phyloP scores from a whole-genome alignment of 92 coral and sea anemone genomes.

The Palythoa grandis region DNA sequence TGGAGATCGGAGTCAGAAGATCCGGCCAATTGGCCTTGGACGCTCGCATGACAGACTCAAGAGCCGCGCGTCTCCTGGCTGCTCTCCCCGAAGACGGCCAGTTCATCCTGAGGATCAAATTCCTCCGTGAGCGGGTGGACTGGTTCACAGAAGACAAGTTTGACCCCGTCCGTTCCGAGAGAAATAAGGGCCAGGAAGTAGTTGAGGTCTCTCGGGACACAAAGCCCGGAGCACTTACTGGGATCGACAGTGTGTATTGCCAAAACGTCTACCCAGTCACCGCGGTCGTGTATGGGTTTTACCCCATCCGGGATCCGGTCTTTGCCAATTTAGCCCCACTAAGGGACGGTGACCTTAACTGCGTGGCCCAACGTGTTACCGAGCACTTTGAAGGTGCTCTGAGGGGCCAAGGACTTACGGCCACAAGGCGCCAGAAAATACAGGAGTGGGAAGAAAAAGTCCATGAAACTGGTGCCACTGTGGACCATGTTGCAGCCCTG shows the following conservation, averaged over 20 bases:
- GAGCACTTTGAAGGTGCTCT: constrained; percentile 13
- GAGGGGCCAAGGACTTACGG: constrained; percentile 11
- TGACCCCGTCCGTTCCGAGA: not conserved
- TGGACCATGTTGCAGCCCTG: not conserved
- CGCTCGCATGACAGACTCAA: not conserved
- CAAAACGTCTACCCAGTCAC: not conserved
- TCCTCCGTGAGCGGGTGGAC: not conserved
- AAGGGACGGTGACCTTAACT: constrained; percentile 36
- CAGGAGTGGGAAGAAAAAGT: constrained; percentile 1
- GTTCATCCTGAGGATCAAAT: not conserved
- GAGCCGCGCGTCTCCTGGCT: not conserved
- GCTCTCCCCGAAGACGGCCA: not conserved
- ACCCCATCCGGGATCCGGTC: not conserved
- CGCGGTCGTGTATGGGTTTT: not conserved
- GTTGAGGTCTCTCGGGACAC: not conserved
- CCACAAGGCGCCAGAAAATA: not conserved
- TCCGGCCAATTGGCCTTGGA: not conserved
- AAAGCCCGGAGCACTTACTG: not conserved
- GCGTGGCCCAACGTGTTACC: constrained; percentile 20
- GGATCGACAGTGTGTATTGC: not conserved
- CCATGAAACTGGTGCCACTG: constrained; percentile 27
- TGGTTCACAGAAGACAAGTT: not conserved
- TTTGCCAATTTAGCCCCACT: not conserved
- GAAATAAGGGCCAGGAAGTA: not conserved
- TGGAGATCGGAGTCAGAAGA: too few species aligned